Base-by-base conservation (phyloP, 2,797 vertebrate genomes). In the Parambassis ranga region DNA sequence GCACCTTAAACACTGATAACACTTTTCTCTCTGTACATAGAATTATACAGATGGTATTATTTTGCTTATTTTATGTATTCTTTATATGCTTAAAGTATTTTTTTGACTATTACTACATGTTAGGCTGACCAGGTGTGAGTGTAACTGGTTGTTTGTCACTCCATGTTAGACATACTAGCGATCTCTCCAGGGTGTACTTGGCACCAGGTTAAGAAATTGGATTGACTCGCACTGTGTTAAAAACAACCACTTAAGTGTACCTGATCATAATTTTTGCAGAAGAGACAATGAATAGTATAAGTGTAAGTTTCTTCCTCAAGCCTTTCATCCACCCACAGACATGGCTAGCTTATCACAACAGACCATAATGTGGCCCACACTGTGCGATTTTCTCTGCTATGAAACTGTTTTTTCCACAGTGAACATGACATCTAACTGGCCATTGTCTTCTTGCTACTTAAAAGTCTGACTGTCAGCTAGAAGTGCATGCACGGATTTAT, bases 401-500 rank as follows among this genome's bases (percentile, higher is more conserved):
- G 6, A 51, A 66, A 69, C 48, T 47, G 3, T 56, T 56, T 58
- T 11, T 22, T 36, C 53, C 49, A 44, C 47, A 33, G 37, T 28
- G 20, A 31, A 74, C 49, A 60, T 75, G 73, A 60, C 73, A 71
- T 71, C 53, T 60, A 68, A 46, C 64, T 47, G 71, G 64, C 52
- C 75, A 46, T 26, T 16, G 31, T 50, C 33, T 47, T 36, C 27
- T 35, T 49, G 52, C 56, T 79, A 52, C 52, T 75, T 77, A 51
- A 42, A 66, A 65, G 57, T 68, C 58, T 77, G 61, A 43, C 53
- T 78, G 67, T 67, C 76, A 58, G 62, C 70, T 70, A 64, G 64
- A 65, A 69, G 63, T 65, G 37, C 69, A 75, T 56, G 70, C 66
- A 72, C 71, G 66, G 77, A 82, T 83, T 85, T 78, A 57, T 71